phyloP scores from a whole-genome alignment of 2,113 vertebrate species.

The Mesocricetus auratus region DNA sequence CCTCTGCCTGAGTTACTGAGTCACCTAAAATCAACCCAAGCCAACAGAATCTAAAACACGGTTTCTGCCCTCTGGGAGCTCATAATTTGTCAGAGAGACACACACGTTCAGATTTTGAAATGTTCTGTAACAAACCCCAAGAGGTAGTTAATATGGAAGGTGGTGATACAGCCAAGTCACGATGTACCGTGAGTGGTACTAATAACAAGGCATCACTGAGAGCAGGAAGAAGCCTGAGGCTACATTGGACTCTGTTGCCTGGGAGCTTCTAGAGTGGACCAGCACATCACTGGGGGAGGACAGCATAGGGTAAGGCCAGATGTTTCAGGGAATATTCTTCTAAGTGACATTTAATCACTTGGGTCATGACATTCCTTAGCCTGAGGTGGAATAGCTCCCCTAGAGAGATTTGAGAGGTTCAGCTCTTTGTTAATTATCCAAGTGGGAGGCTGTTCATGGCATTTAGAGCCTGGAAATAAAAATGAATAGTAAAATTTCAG shows the following conservation, averaged over 20 bases:
- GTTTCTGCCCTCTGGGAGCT: not conserved
- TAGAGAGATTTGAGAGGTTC: not conserved
- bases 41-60: not conserved
- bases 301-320: not conserved
- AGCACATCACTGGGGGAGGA: not conserved
- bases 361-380: not conserved
- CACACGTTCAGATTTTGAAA: not conserved
- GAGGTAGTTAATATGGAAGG: slow-evolving; percentile 38
- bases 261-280: not conserved
- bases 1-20: not conserved
- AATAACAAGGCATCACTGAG: not conserved
- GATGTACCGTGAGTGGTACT: too few species aligned
- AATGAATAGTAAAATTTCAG: not conserved
- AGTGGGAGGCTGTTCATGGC: not conserved
- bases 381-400: not conserved
- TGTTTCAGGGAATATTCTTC: not conserved
- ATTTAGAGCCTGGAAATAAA: not conserved
- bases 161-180: not conserved
- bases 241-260: too few species aligned
- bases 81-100: not conserved
- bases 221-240: not conserved
- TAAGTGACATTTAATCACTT: not conserved
- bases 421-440: not conserved
- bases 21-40: not conserved
- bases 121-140: not conserved